phyloP scores from a whole-genome alignment of 2,113 vertebrate genomes.

The Pithys albifrons region DNA sequence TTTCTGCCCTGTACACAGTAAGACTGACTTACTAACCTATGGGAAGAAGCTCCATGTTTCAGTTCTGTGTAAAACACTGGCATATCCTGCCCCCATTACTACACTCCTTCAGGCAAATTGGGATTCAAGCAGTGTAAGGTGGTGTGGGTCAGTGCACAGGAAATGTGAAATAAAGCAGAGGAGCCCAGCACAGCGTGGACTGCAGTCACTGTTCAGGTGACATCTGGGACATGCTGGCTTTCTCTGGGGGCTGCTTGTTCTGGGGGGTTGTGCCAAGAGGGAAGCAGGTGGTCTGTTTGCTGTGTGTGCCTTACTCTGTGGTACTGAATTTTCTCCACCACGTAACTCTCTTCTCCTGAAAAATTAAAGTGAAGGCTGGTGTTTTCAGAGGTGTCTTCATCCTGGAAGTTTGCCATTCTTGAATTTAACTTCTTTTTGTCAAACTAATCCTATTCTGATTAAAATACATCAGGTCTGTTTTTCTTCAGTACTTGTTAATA shows the following conservation, averaged over 20 bases:
- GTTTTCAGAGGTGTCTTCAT: not conserved
- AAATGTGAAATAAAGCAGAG: not conserved
- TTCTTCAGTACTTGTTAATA: not conserved
- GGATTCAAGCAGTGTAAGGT: not conserved
- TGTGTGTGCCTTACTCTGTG: not conserved
- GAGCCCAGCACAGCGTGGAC: not conserved
- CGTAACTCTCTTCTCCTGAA: not conserved
- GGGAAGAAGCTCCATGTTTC: not conserved
- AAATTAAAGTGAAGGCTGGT: not conserved
- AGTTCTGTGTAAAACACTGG: fast-evolving
- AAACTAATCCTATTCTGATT: not conserved
- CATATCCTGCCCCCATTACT: not conserved
- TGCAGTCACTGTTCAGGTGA: not conserved
- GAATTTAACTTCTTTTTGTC: not conserved
- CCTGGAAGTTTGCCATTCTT: not conserved
- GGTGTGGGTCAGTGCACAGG: not conserved
- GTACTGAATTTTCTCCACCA: not conserved
- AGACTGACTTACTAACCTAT: not conserved
- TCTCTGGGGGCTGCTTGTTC: not conserved
- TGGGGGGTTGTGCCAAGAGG: not conserved
- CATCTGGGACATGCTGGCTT: not conserved
- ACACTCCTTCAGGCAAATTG: not conserved
- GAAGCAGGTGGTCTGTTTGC: not conserved
- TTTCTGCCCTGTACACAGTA: not conserved
- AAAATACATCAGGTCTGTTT: not conserved